These are phyloP conservation scores for Galerucella nymphaeae DNA, from an alignment of 2,888 invertebrate genomes.

Conservation along the genomic window DNA sequence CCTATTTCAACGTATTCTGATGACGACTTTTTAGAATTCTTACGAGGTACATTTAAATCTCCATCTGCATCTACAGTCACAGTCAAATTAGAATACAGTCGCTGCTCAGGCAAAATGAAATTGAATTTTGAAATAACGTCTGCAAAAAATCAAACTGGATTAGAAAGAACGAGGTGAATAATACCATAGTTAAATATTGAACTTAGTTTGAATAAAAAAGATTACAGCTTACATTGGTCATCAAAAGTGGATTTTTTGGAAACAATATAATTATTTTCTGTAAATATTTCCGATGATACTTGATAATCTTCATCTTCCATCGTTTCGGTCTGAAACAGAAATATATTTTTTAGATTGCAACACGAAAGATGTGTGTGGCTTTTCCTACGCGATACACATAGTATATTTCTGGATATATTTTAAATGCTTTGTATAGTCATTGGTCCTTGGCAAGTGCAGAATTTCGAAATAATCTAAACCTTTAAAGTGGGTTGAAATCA, in stretches of 20 bases:
- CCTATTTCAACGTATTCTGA: slow-evolving; percentile 73
- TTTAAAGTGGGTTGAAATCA: too few species aligned
- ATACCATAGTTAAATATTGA: too few species aligned
- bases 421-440: too few species aligned
- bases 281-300: slow-evolving; percentile 80
- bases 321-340: slow-evolving; percentile 15
- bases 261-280: slow-evolving; percentile 72
- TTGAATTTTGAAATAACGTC: slow-evolving; percentile 79
- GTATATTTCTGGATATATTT: too few species aligned
- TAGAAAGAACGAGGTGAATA: background rate
- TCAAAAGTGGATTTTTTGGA: slow-evolving; percentile 54
- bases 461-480: too few species aligned
- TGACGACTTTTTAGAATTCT: slow-evolving; percentile 47
- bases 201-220: too few species aligned
- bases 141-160: slow-evolving; percentile 61
- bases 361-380: too few species aligned
- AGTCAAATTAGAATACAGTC: slow-evolving; percentile 54
- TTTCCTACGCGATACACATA: too few species aligned
- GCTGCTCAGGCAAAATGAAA: slow-evolving; percentile 68
- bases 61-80: slow-evolving; percentile 73
- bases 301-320: slow-evolving; percentile 54
- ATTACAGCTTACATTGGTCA: slow-evolving; percentile 61
- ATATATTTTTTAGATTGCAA: background rate
- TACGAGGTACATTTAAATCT: slow-evolving; percentile 73
- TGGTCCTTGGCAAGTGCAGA: too few species aligned